Evolutionary conservation across 1,140 invertebrate genomes (phyloP).

Genomic region (Brachionus koreanus): DNA sequence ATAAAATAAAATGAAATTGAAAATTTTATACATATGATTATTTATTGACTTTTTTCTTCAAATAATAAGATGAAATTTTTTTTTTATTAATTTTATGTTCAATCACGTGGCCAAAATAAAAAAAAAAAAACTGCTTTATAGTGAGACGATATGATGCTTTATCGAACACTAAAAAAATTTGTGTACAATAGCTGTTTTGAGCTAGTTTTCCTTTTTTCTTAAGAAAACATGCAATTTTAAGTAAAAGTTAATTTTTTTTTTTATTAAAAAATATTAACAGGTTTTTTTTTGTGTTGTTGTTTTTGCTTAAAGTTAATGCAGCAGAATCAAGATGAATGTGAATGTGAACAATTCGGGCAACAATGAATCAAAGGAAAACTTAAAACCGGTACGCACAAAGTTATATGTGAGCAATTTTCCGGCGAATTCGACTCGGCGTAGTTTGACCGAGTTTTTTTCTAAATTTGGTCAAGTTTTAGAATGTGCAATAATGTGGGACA

Average conservation of each 20-base stretch:
- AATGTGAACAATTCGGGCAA: neutral
- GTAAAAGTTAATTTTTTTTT: neutral
- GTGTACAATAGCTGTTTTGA: neutral
- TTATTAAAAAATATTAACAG: neutral
- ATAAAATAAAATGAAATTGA: too few species aligned
- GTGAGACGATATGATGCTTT: neutral
- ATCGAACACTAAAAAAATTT: neutral
- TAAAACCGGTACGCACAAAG: conserved; percentile 22
- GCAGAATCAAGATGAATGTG: neutral
- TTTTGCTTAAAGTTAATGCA: neutral
- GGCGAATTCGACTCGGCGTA: neutral
- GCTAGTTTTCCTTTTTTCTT: neutral
- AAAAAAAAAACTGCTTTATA: neutral
- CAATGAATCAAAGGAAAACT: conserved; percentile 3
- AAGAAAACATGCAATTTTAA: neutral
- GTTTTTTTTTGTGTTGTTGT: neutral
- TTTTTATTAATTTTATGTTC: neutral
- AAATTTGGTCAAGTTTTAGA: conserved; percentile 38
- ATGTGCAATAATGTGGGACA: conserved; percentile 40
- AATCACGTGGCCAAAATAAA: neutral
- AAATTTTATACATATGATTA: too few species aligned
- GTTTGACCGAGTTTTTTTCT: conserved; percentile 22
- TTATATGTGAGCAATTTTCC: conserved; percentile 33
- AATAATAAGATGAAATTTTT: too few species aligned
- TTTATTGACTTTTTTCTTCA: too few species aligned